These are phyloP conservation scores for Pseudorectes ferrugineus DNA, from an alignment of 2,113 vertebrate genomes.

Conservation along the genomic window DNA sequence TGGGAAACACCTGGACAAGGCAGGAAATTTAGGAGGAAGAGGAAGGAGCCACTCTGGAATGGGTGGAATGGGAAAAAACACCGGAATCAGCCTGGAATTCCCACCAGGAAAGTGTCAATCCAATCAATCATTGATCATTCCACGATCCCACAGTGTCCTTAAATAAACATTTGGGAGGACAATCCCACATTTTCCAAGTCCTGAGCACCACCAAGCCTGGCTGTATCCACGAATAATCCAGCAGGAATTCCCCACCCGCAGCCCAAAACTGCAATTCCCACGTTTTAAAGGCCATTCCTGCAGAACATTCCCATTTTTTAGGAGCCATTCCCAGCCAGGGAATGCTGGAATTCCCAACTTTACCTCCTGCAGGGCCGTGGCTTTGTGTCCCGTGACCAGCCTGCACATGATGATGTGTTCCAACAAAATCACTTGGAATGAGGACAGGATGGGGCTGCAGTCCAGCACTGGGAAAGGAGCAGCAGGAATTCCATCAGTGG, in stretches of 20 bases:
- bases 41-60: not conserved
- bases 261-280: rapidly evolving
- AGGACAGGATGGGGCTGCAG: conserved; percentile 97
- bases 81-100: not conserved
- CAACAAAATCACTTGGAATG: conserved; percentile 97
- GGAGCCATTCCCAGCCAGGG: not conserved
- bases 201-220: not conserved
- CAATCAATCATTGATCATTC: rapidly evolving
- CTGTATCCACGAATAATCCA: rapidly evolving
- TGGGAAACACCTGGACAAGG: not conserved
- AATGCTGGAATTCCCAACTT: not conserved
- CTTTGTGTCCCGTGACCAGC: conserved; percentile 96
- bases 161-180: rapidly evolving
- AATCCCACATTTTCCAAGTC: not conserved
- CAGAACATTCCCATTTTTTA: not conserved
- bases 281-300: rapidly evolving
- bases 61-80: not conserved
- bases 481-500: not conserved
- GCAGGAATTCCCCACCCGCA: not conserved
- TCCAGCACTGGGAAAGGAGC: conserved; percentile 84
- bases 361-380: conserved; percentile 93
- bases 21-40: not conserved
- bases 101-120: not conserved
- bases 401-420: conserved; percentile 99
- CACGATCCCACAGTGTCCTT: rapidly evolving